phyloP scores from a whole-genome alignment of 1,140 invertebrate genomes.

The Samia ricini region DNA sequence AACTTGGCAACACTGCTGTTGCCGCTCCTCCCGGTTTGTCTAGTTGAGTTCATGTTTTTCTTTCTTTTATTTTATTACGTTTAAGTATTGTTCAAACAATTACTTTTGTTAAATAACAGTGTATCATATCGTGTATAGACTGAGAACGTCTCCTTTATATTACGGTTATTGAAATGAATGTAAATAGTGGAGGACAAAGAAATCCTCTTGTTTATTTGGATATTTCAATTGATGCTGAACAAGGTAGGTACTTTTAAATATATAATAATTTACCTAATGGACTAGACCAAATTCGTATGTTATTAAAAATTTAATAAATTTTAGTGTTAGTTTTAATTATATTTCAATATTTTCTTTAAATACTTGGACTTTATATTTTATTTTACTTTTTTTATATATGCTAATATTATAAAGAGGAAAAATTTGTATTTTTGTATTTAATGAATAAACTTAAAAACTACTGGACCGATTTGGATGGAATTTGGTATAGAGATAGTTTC shows the following conservation, averaged over 20 bases:
- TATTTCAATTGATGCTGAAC: slow-evolving; percentile 61
- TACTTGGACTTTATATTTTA: no score
- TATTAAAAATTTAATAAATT: no score
- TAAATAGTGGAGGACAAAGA: slow-evolving; percentile 35
- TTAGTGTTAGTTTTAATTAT: no score
- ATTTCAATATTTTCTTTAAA: no score
- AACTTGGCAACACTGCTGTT: background rate
- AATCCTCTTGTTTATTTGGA: slow-evolving; percentile 69
- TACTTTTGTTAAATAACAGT: background rate
- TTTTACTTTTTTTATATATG: no score
- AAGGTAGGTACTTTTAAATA: slow-evolving; percentile 41
- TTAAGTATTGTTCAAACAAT: background rate
- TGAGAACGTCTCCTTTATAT: background rate
- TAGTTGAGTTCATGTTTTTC: background rate
- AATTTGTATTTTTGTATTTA: no score
- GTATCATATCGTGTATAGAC: background rate
- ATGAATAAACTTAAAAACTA: no score
- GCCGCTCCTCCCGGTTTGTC: background rate
- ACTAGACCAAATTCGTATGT: background rate
- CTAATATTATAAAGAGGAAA: no score
- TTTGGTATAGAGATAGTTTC: no score
- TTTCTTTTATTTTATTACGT: background rate
- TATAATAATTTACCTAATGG: background rate
- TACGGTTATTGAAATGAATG: background rate
- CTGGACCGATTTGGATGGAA: no score